These are phyloP conservation scores for Phaonia tiefii DNA, from an alignment of 2,888 invertebrate species.

Conservation along the genomic window DNA sequence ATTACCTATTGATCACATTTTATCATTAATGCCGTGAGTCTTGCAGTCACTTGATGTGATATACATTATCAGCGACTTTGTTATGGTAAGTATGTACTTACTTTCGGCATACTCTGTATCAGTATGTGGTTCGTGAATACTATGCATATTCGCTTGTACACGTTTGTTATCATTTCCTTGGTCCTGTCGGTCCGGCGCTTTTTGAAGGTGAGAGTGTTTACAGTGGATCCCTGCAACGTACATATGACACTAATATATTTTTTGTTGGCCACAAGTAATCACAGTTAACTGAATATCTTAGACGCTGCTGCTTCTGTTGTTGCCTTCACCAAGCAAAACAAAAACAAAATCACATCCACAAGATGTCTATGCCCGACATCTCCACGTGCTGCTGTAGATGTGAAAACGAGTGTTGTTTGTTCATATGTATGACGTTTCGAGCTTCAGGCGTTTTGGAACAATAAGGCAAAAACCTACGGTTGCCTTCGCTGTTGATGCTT, in stretches of 20 bases:
- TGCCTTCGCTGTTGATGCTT: conserved; percentile 38
- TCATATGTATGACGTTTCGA: neutral
- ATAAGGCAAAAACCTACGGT: conserved; percentile 49
- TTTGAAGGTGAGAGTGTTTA: neutral
- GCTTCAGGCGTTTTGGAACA: conserved; percentile 51
- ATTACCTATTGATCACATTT: too few relatives aligned
- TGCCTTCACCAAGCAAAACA: neutral
- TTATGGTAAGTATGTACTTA: too few relatives aligned
- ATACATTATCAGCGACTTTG: too few relatives aligned
- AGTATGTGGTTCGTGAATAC: too few relatives aligned
- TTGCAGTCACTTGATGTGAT: too few relatives aligned
- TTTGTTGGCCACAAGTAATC: conserved; percentile 47
- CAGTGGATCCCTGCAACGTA: neutral
- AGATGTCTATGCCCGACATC: neutral
- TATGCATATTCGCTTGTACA: too few relatives aligned
- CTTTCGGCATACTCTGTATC: too few relatives aligned
- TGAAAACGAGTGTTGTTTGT: too few relatives aligned
- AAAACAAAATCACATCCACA: conserved; percentile 34
- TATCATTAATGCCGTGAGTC: too few relatives aligned
- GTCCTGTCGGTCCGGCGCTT: neutral
- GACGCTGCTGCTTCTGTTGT: neutral
- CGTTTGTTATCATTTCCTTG: too few relatives aligned
- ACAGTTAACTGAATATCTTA: conserved; percentile 48
- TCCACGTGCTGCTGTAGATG: neutral
- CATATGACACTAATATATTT: conserved; percentile 31